Conservation (phyloP, 2,888 invertebrate genomes). For the Hedychridium roseum region DNA sequence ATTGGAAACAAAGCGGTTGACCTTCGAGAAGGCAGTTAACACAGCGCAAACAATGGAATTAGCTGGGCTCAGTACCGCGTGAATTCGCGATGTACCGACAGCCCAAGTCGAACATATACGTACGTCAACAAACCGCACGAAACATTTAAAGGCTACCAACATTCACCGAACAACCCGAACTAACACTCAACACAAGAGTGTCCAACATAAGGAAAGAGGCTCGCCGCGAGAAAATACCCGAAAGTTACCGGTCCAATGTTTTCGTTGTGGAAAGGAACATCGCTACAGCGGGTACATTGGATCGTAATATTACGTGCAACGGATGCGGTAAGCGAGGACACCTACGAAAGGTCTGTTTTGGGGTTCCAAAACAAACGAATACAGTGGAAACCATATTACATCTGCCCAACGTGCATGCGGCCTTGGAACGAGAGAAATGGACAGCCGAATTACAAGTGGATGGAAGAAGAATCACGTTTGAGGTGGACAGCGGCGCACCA, state of each 20-base stretch:
- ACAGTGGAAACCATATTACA: not conserved
- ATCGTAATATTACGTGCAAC: conserved; percentile 9
- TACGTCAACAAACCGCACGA: not conserved
- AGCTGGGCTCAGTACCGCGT: not conserved
- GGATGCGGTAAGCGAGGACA: conserved; percentile 8
- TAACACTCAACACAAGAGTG: not conserved
- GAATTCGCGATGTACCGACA: not conserved
- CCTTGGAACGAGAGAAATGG: not conserved
- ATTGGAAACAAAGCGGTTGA: not conserved
- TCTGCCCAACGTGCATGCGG: not conserved
- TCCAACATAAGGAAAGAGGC: not conserved
- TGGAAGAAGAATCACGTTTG: conserved; percentile 12
- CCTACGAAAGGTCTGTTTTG: conserved; percentile 5
- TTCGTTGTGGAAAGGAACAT: conserved; percentile 7
- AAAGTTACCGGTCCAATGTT: conserved; percentile 14
- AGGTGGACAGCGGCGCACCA: conserved; percentile 19
- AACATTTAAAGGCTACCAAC: not conserved
- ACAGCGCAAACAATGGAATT: conserved; percentile 32
- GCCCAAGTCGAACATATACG: not conserved
- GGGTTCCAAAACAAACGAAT: not conserved
- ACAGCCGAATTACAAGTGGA: conserved; percentile 5
- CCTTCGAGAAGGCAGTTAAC: not conserved
- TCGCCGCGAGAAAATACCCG: too few species aligned
- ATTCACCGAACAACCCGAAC: not conserved
- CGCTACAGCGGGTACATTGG: not conserved